phyloP scores from a whole-genome alignment of 1,140 invertebrate species.

The Conus betulinus region DNA sequence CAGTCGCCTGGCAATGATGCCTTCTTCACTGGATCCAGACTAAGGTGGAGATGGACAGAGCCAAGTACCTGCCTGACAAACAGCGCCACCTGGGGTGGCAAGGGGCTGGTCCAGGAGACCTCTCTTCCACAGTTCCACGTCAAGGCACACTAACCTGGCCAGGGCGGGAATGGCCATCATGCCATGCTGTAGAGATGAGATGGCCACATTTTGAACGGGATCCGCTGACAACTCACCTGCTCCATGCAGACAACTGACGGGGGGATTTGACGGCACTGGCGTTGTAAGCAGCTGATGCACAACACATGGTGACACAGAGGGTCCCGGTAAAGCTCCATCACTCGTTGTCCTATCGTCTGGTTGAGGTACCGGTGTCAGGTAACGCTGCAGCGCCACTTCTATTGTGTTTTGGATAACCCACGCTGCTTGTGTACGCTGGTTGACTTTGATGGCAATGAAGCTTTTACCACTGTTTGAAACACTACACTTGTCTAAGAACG shows the following conservation, averaged over 20 bases:
- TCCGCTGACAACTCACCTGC: background rate
- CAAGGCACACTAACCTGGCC: slow-evolving; percentile 3
- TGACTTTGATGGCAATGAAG: background rate
- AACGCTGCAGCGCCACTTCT: slow-evolving; percentile 25
- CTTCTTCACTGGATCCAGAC: background rate
- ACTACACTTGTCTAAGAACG: background rate
- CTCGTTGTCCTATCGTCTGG: background rate
- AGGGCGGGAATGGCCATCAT: background rate
- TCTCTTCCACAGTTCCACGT: slow-evolving; percentile 24
- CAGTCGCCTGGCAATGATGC: background rate
- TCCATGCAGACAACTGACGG: background rate
- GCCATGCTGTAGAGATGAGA: background rate
- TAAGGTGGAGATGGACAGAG: background rate
- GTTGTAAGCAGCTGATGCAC: slow-evolving; percentile 12
- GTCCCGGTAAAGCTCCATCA: slow-evolving; percentile 15
- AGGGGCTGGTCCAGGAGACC: background rate
- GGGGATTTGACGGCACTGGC: background rate
- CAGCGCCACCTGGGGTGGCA: background rate
- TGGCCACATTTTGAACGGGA: slow-evolving; percentile 26
- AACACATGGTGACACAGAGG: slow-evolving; percentile 19
- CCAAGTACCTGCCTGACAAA: background rate
- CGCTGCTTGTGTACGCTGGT: background rate
- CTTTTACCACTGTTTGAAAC: background rate
- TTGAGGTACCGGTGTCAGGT: slow-evolving; percentile 17
- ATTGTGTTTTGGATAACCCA: slow-evolving; percentile 10